Evolutionary conservation across 2,113 vertebrate species (phyloP), one percentile per base, ranked within the genome.

Genomic region (Crocuta crocuta): DNA sequence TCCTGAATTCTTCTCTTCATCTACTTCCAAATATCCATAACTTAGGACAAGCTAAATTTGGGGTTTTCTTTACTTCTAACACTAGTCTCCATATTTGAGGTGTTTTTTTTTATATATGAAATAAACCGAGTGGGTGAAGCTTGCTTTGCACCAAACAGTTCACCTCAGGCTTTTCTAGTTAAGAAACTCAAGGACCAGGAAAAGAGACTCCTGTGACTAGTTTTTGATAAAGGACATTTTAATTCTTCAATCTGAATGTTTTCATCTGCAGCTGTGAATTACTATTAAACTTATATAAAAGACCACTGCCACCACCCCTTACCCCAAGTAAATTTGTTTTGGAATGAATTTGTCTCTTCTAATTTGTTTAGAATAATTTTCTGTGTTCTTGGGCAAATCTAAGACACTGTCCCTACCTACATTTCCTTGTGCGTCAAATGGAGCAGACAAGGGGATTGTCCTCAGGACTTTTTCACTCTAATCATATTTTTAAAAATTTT

Each of bases 301-400:
- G 19, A 84, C 9, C 4, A 48, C 39, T 24, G 12, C 4, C 1
- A 26, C 4, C 2, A 33, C n/a, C 12, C 4, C 39, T n/a, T 74
- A 5, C 11, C 10, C 45, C 19, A 28, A 86, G 10, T 66, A 70
- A 76, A 93, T 96, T 87, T 70, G 4, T 95, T 93, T 88, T 66
- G 7, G 24, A 94, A 48, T 86, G 21, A 73, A 55, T 70, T 84
- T 91, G 55, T 70, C 45, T 78, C 91, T 90, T 91, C 7, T 68
- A 65, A 90, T 65, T 91, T 81, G 82, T 73, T 96, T 86, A 82
- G 10, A 70, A 48, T 61, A 88, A 73, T 85, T 82, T 95, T 89
- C 35, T 93, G 3, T 63, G 24, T 95, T 82, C 6, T 84, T 88
- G 55, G 10, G 35, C 3, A 86, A 90, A 84, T 21, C 48, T 9